A percentile compares a stretch with the other conserved stretches of the same genome.
Conservation (phyloP, 2,113 vertebrate species). For the Pithys albifrons region DNA sequence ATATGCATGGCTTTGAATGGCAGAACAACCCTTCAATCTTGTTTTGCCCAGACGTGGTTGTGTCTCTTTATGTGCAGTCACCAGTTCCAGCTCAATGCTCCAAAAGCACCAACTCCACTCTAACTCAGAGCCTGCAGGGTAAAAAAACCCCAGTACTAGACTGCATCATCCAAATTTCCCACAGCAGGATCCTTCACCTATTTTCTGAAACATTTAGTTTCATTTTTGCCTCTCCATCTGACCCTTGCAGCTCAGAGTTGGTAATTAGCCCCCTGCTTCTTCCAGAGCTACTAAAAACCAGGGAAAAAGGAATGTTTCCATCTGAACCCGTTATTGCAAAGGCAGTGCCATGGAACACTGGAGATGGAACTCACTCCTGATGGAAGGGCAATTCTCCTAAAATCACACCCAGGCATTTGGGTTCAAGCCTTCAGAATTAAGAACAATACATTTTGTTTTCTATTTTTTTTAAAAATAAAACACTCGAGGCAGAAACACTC, state of each 20-base stretch:
- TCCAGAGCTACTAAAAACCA: constrained; percentile 31
- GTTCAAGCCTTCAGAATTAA: constrained; percentile 9
- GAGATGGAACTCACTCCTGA: not conserved
- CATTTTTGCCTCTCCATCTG: constrained; percentile 33
- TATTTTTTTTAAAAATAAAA: not conserved
- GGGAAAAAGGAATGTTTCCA: constrained; percentile 47
- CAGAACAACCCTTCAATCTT: not conserved
- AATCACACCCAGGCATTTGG: constrained; percentile 21
- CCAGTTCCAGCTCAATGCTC: not conserved
- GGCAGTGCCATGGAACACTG: constrained; percentile 11
- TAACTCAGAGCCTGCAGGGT: not conserved
- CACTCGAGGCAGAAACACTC: not conserved
- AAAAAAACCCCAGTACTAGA: not conserved
- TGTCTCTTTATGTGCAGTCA: not conserved
- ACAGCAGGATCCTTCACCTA: constrained; percentile 17
- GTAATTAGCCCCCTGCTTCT: constrained; percentile 46
- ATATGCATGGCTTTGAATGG: not conserved
- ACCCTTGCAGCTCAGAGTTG: constrained; percentile 24
- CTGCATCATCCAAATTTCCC: constrained; percentile 54
- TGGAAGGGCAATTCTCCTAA: constrained; percentile 40
- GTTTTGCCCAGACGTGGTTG: not conserved
- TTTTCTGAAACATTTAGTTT: constrained; percentile 52
- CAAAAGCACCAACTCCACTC: not conserved
- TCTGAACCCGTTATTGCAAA: constrained; percentile 54
- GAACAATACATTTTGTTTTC: not conserved